These are phyloP conservation scores for Copsychus sechellarum DNA, from an alignment of 2,113 vertebrate species.

Conservation along the genomic window DNA sequence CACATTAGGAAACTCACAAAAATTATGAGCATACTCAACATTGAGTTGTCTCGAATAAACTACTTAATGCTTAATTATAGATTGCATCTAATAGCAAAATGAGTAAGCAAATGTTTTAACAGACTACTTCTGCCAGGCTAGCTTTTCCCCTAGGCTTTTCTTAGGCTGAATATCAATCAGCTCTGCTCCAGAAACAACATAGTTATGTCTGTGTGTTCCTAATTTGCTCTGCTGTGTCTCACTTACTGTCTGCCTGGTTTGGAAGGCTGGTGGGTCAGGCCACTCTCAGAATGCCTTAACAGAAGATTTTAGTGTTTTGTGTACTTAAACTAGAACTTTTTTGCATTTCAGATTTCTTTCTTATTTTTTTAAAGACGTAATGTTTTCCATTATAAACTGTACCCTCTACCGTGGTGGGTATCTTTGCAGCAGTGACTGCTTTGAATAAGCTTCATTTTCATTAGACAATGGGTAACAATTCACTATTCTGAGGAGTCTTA, in stretches of 20 bases:
- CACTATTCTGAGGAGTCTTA: background rate
- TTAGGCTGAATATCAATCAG: background rate
- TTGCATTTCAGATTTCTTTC: background rate
- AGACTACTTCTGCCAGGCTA: background rate
- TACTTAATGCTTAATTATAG: constrained; percentile 20
- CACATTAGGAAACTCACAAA: background rate
- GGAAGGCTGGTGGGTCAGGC: background rate
- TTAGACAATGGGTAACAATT: background rate
- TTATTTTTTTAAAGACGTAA: background rate
- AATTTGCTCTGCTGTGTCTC: constrained; percentile 13
- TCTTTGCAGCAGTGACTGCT: background rate
- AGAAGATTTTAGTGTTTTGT: background rate
- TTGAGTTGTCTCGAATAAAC: background rate
- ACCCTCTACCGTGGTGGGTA: background rate
- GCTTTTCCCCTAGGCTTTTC: constrained; percentile 1
- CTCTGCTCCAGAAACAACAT: background rate
- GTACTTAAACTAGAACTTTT: background rate
- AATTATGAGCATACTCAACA: background rate
- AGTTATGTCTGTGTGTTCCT: background rate
- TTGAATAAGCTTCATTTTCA: background rate
- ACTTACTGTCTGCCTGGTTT: background rate
- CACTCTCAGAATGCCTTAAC: background rate
- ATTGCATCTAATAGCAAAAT: constrained; percentile 29
- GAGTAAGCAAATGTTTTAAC: constrained; percentile 26
- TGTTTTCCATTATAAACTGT: background rate